A percentile compares a stretch with the other conserved stretches of the same genome.
Evolutionary conservation across 2,888 invertebrate species (phyloP).

Genomic region (Thumatha senex): DNA sequence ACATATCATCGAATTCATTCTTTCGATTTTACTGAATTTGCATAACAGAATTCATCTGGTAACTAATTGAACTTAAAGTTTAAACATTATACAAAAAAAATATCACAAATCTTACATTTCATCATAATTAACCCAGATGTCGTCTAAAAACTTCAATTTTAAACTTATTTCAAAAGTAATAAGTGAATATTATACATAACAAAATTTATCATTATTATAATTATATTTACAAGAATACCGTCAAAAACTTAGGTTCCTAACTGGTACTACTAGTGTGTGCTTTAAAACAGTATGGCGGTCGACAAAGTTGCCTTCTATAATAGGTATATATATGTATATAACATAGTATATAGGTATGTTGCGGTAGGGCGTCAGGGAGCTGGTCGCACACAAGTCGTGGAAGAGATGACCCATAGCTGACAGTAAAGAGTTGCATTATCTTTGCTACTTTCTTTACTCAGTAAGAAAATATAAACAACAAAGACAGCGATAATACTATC

Average conservation of each 20-base stretch:
- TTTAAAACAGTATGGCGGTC: constrained; percentile 69
- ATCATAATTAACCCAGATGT: constrained; percentile 62
- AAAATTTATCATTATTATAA: constrained; percentile 64
- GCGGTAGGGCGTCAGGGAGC: constrained; percentile 21
- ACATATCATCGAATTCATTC: constrained; percentile 70
- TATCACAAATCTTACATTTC: constrained; percentile 69
- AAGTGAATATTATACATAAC: constrained; percentile 56
- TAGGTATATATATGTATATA: constrained; percentile 58
- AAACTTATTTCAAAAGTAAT: constrained; percentile 72
- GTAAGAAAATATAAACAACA: too few species aligned
- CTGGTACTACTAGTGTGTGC: constrained; percentile 62
- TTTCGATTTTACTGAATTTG: constrained; percentile 78
- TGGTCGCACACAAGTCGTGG: not conserved
- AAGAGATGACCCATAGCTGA: too few species aligned
- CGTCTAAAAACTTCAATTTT: constrained; percentile 66
- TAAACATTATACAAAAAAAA: constrained; percentile 73
- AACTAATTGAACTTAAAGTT: constrained; percentile 73
- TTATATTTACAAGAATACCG: constrained; percentile 71
- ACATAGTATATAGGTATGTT: constrained; percentile 22
- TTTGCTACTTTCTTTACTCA: too few species aligned
- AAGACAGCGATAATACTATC: too few species aligned
- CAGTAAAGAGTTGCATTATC: too few species aligned
- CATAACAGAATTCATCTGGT: constrained; percentile 78
- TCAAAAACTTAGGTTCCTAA: constrained; percentile 48
- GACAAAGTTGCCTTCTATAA: constrained; percentile 67